Conservation (phyloP, 2,888 invertebrate species). For the Chloroclysta siterata region DNA sequence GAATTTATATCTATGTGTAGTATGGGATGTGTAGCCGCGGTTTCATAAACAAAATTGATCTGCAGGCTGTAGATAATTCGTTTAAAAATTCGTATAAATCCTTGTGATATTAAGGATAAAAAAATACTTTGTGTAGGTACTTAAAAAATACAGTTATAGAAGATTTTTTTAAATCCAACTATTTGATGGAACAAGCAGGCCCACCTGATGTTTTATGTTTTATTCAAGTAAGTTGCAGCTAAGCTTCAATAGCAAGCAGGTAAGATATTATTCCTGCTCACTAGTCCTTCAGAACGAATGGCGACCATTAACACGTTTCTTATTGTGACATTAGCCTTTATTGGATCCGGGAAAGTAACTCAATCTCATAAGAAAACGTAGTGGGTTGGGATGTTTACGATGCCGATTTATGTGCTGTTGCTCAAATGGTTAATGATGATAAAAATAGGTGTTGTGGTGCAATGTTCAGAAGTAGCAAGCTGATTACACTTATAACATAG, state of each 20-base stretch:
- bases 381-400: conserved; percentile 53
- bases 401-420: conserved; percentile 38
- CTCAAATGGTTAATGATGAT: conserved; percentile 23
- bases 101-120: too few relatives aligned
- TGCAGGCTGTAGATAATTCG: too few relatives aligned
- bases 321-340: conserved; percentile 72
- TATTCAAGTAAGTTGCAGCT: conserved; percentile 7
- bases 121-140: too few relatives aligned
- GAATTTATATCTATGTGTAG: too few relatives aligned
- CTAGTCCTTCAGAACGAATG: conserved; percentile 64
- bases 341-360: conserved; percentile 67
- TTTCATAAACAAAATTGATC: too few relatives aligned
- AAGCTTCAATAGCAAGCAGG: conserved; percentile 20
- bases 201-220: not conserved
- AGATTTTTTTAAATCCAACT: too few relatives aligned
- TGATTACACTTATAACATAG: too few relatives aligned
- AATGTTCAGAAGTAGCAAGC: not conserved
- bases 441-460: conserved; percentile 19
- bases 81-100: too few relatives aligned
- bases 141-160: too few relatives aligned
- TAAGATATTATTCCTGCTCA: conserved; percentile 56
- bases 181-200: too few relatives aligned
- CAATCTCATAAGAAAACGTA: conserved; percentile 61
- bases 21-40: too few relatives aligned
- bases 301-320: conserved; percentile 72